These are phyloP conservation scores for Callipepla californica DNA, from an alignment of 2,113 vertebrate genomes.

Conservation along the genomic window DNA sequence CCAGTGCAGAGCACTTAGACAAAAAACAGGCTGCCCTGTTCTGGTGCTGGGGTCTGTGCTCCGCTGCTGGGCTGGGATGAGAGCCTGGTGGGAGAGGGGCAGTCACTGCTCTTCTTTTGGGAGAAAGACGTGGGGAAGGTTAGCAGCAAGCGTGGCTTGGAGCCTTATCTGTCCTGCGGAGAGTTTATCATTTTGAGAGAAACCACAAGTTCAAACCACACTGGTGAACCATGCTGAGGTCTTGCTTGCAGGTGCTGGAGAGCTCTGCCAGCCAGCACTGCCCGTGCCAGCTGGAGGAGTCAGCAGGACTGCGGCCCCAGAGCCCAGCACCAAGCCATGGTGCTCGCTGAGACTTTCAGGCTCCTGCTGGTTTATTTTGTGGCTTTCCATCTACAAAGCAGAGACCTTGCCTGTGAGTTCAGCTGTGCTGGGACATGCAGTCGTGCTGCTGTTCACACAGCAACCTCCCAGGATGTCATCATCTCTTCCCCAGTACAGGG, in stretches of 20 bases:
- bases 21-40: background rate
- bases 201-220: background rate
- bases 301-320: background rate
- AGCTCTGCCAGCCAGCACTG: too few species aligned
- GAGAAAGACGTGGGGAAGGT: background rate
- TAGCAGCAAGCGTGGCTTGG: fast-evolving
- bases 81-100: background rate
- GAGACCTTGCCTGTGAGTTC: background rate
- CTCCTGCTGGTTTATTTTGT: background rate
- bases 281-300: background rate
- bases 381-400: background rate
- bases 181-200: background rate
- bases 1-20: background rate
- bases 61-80: fast-evolving
- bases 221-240: background rate
- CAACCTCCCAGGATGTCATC: background rate
- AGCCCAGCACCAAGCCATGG: fast-evolving
- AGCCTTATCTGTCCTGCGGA: background rate
- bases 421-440: fast-evolving
- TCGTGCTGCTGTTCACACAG: background rate
- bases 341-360: background rate
- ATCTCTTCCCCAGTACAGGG: background rate
- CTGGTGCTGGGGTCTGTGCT: background rate
- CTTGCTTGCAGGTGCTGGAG: background rate
- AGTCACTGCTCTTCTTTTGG: background rate